Percentiles rank a stretch among this genome's conserved stretches.
phyloP scores from a whole-genome alignment of 1,140 invertebrate species.

The Brachionus calyciflorus region DNA sequence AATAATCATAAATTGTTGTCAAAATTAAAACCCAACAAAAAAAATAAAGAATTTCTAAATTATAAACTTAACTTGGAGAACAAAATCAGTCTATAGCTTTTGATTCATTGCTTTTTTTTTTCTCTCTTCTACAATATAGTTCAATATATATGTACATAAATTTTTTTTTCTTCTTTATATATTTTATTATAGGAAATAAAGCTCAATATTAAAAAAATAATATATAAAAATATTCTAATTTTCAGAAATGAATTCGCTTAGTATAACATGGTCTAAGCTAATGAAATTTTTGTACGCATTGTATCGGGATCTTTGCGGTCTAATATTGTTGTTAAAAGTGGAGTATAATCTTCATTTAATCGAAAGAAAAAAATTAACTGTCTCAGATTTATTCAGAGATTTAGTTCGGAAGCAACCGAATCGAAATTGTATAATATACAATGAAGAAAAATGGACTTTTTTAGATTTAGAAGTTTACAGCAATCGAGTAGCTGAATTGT shows the following conservation, averaged over 20 bases:
- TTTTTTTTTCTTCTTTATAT: no score
- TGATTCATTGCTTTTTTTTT: no score
- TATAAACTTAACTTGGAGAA: no score
- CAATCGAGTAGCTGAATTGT: constrained; percentile 8
- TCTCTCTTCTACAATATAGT: no score
- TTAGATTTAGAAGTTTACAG: background rate
- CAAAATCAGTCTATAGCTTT: no score
- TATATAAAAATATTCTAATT: no score
- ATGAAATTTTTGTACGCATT: constrained; percentile 16
- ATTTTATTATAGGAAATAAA: no score
- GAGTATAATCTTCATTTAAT: background rate
- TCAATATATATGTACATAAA: no score
- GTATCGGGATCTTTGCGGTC: constrained; percentile 10
- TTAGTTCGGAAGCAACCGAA: constrained; percentile 1
- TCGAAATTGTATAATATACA: constrained; percentile 8
- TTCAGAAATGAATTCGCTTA: background rate
- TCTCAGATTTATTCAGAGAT: background rate
- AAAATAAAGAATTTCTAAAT: no score
- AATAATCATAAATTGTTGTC: no score
- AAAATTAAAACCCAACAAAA: no score
- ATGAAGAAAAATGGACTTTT: background rate
- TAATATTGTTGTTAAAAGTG: background rate
- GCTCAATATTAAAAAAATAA: no score
- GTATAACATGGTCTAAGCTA: background rate
- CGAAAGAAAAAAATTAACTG: background rate